These are phyloP conservation scores for Smithornis capensis DNA, from an alignment of 2,113 vertebrate genomes.

Conservation along the genomic window DNA sequence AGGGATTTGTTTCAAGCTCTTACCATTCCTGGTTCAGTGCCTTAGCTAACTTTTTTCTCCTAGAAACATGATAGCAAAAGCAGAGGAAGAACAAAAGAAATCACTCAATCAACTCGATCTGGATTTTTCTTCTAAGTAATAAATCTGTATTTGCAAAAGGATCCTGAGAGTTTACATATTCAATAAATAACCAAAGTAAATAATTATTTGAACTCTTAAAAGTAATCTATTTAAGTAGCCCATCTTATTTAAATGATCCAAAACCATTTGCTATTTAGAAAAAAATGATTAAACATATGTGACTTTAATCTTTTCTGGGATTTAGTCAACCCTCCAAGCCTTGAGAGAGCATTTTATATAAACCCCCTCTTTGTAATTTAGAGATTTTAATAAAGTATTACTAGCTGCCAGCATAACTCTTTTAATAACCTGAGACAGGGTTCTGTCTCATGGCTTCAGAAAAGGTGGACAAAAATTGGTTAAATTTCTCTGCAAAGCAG, in stretches of 20 bases:
- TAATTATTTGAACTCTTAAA: neutral
- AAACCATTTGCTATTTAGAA: neutral
- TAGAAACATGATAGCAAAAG: neutral
- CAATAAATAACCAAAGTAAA: neutral
- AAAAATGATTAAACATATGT: neutral
- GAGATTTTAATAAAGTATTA: neutral
- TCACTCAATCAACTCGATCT: neutral
- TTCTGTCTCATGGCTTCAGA: neutral
- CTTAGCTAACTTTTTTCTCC: neutral
- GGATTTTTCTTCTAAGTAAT: neutral
- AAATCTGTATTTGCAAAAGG: neutral
- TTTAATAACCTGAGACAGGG: neutral
- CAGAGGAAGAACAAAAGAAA: neutral
- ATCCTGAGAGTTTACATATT: neutral
- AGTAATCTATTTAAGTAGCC: neutral
- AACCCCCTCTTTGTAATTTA: neutral
- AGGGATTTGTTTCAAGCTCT: neutral
- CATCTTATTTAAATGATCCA: neutral
- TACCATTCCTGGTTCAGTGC: neutral
- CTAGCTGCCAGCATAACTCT: neutral
- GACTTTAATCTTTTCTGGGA: neutral
- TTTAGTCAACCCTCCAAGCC: neutral
- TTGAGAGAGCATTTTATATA: neutral
- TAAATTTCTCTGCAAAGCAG: neutral
- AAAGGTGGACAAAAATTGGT: neutral